Evolutionary conservation across 2,113 vertebrate genomes (phyloP), one percentile per base, ranked within the genome.

Genomic region (Platichthys stellatus): DNA sequence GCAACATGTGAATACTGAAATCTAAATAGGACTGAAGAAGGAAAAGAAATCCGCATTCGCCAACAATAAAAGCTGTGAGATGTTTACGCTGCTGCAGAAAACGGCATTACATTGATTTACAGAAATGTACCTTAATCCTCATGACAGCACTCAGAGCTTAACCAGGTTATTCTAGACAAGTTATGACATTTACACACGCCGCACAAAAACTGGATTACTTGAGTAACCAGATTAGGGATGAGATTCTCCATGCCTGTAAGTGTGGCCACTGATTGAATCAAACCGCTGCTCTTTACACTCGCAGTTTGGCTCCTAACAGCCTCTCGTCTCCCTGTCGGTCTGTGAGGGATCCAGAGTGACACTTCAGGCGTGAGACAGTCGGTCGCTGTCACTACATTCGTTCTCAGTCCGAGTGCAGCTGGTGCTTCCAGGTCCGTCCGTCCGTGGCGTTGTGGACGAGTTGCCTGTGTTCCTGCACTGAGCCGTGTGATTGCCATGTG

Each of bases 401-500:
- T 67, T 69, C 71, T 81, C 59, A 47, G 72, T 78, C 74, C 70
- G 67, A 84, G 80, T 78, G 72, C 81, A 88, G 82, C 78, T 47
- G 62, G 74, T 61, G 56, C 78, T 83, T 85, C 72, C 82, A 74
- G 84, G 84, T 81, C 81, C 10, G 49, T 83, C 72, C 72, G 10
- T 81, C 78, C 45, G 59, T 69, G 79, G 63, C 72, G 67, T 81
- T 72, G 72, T 51, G 71, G 81, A 82, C 58, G 23, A 47, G 24
- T 49, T 20, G 73, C 59, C 61, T 72, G 81, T 88, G 89, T 92
- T 86, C 86, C 75, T 78, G 83, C 86, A 82, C 72, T 86, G 79
- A 89, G 81, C 86, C 76, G 80, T 89, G 83, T 82, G 84, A 90
- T 90, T 86, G 75, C 85, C 86, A 81, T 89, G 88, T 91, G 89